Evolutionary conservation across 1,140 invertebrate genomes (phyloP).

Genomic region (Aphaenogaster ashmeadi): DNA sequence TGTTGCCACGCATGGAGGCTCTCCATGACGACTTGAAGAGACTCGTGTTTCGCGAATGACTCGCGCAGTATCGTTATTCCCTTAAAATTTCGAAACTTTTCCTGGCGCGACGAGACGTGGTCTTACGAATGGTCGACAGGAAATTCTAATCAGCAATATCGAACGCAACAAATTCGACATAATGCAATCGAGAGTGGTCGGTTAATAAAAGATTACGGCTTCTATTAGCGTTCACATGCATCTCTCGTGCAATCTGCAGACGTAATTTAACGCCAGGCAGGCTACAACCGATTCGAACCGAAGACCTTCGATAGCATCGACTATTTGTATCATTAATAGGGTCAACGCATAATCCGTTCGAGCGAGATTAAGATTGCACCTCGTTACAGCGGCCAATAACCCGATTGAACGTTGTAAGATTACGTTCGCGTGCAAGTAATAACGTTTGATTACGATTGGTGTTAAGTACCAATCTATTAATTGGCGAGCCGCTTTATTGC

Average conservation of each 20-base stretch:
- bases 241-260: not conserved
- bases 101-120: not conserved
- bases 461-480: slow-evolving; percentile 50
- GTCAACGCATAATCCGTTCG: slow-evolving; percentile 58
- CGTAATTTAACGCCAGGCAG: slow-evolving; percentile 27
- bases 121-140: not conserved
- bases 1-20: slow-evolving; percentile 26
- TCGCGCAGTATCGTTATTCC: not conserved
- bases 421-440: slow-evolving; percentile 55
- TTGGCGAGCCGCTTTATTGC: slow-evolving; percentile 29
- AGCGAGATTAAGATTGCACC: slow-evolving; percentile 62
- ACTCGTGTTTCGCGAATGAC: not conserved
- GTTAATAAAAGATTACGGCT: not conserved
- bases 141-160: slow-evolving; percentile 5
- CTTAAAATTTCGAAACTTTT: slow-evolving; percentile 9
- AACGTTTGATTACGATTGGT: slow-evolving; percentile 19
- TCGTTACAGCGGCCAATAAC: slow-evolving; percentile 50
- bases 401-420: slow-evolving; percentile 24
- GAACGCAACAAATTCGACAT: slow-evolving; percentile 22
- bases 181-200: not conserved
- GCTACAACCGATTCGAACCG: not conserved
- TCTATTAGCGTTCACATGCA: slow-evolving; percentile 1
- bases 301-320: slow-evolving; percentile 22
- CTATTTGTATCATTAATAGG: slow-evolving; percentile 62
- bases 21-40: slow-evolving; percentile 5